Conservation (phyloP, 2,888 invertebrate genomes). For the Actias luna region DNA sequence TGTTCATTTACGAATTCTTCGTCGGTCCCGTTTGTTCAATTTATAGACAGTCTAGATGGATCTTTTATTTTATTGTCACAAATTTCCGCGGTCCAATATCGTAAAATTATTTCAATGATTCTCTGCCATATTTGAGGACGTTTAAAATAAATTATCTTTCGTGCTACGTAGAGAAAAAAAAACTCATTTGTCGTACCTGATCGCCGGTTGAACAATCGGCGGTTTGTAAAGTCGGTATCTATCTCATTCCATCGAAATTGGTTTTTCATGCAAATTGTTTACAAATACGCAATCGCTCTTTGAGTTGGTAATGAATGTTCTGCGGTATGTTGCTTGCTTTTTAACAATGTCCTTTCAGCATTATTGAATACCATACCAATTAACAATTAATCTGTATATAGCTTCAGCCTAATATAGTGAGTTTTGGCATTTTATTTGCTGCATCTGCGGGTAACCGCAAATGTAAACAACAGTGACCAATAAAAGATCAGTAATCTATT, state of each 20-base stretch:
- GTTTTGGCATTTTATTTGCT: no score
- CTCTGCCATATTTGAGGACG: not conserved
- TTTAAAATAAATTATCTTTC: constrained; percentile 4
- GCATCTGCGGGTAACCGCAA: no score
- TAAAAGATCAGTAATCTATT: no score
- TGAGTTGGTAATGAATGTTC: constrained; percentile 36
- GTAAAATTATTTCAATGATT: constrained; percentile 6
- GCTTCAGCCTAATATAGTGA: not conserved
- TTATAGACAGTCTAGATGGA: constrained; percentile 31
- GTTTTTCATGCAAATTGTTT: constrained; percentile 42
- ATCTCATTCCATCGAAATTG: constrained; percentile 27
- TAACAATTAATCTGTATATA: not conserved
- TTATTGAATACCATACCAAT: not conserved
- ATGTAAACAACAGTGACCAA: no score
- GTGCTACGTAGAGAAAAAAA: not conserved
- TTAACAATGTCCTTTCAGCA: not conserved
- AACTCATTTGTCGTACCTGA: not conserved
- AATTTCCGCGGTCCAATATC: constrained; percentile 2
- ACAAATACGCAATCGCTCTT: constrained; percentile 37
- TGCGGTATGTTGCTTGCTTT: constrained; percentile 7
- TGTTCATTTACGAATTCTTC: constrained; percentile 40
- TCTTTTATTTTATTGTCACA: constrained; percentile 4
- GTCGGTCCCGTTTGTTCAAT: constrained; percentile 38
- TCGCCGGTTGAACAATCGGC: constrained; percentile 7
- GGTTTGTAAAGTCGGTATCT: constrained; percentile 17